A percentile compares a stretch with the other conserved stretches of the same genome.
Conservation (phyloP, 1,140 invertebrate genomes). For the Hirudo medicinalis region DNA sequence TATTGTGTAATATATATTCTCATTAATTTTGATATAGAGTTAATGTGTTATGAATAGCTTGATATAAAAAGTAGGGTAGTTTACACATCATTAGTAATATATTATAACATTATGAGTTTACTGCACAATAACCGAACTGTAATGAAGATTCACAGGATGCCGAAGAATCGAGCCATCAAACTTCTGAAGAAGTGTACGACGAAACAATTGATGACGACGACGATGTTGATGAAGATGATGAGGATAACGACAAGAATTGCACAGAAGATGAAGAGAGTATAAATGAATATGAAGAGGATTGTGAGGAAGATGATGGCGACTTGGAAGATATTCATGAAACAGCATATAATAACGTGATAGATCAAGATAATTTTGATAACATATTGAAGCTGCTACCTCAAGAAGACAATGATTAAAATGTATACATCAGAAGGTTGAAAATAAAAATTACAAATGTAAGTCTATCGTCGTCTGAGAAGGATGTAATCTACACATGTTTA, state of each 20-base stretch:
- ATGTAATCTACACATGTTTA: neutral
- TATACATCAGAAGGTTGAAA: too few species aligned
- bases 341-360: neutral
- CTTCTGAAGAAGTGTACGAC: neutral
- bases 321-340: neutral
- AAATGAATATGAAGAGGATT: neutral
- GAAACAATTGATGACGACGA: conserved; percentile 11
- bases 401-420: neutral
- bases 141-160: too few species aligned
- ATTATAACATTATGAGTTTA: too few species aligned
- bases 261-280: neutral
- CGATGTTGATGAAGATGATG: conserved; percentile 13
- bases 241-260: conserved; percentile 3
- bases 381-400: neutral
- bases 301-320: neutral
- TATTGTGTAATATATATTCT: too few species aligned
- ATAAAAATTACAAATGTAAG: too few species aligned
- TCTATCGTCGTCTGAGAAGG: too few species aligned
- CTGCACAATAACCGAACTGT: too few species aligned
- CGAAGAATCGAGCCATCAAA: too few species aligned
- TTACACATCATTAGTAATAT: too few species aligned
- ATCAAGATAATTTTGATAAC: neutral
- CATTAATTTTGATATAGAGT: too few species aligned
- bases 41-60: too few species aligned
- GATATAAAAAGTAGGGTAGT: too few species aligned